phyloP scores from a whole-genome alignment of 2,113 vertebrate species.

The Apodemus speciosus region DNA sequence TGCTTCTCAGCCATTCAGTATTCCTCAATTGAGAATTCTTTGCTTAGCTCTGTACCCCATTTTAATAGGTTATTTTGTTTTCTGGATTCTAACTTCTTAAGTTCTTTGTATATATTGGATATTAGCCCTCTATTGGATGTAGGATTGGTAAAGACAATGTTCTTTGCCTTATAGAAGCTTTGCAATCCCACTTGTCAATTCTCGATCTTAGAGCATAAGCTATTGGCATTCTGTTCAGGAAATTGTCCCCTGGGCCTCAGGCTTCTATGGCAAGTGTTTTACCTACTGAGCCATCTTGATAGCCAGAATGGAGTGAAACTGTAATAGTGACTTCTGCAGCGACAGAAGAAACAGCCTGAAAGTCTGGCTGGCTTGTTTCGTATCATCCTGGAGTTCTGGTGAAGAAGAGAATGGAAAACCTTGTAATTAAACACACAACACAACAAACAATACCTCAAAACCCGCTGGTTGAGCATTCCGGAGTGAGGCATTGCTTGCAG shows the following conservation, averaged over 20 bases:
- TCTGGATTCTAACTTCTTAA: too few relatives aligned
- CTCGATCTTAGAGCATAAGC: too few relatives aligned
- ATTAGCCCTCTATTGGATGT: too few relatives aligned
- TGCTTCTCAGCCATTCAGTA: too few relatives aligned
- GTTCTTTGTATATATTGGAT: too few relatives aligned
- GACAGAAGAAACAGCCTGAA: not conserved
- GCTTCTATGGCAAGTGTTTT: not conserved
- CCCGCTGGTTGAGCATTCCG: not conserved
- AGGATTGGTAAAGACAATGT: too few relatives aligned
- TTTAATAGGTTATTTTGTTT: too few relatives aligned
- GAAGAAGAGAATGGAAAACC: conserved; percentile 12
- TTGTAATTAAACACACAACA: not conserved
- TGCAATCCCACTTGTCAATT: too few relatives aligned
- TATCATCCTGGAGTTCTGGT: conserved; percentile 20
- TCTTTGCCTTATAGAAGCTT: too few relatives aligned
- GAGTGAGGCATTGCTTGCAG: not conserved
- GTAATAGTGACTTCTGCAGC: not conserved
- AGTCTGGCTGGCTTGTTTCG: conserved; percentile 20
- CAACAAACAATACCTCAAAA: not conserved
- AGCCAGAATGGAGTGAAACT: not conserved
- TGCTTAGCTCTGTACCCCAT: too few relatives aligned
- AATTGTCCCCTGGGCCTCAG: not conserved
- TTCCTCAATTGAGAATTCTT: too few relatives aligned
- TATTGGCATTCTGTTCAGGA: too few relatives aligned
- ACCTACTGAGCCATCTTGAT: not conserved